Evolutionary conservation across 2,113 vertebrate genomes (phyloP).

Genomic region (Rhipidura dahli): DNA sequence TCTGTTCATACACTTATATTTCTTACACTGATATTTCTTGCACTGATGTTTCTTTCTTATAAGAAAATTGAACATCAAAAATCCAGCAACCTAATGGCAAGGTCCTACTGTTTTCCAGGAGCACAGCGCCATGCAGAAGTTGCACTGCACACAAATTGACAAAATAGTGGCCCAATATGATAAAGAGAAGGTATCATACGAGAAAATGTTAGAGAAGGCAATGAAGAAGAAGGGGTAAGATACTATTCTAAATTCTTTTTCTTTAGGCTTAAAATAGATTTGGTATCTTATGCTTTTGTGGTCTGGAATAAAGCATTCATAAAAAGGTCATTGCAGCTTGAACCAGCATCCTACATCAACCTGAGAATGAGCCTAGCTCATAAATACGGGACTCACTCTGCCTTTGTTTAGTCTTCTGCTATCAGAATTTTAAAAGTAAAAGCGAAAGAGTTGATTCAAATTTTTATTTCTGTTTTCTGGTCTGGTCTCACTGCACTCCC

Average conservation of each 20-base stretch:
- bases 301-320: background rate
- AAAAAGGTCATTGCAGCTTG: background rate
- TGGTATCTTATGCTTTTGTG: background rate
- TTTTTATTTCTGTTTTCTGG: background rate
- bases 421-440: background rate
- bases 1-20: background rate
- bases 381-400: background rate
- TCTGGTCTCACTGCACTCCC: background rate
- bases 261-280: background rate
- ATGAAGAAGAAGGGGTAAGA: constrained; percentile 95
- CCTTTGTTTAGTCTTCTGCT: background rate
- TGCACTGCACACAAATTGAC: constrained; percentile 93
- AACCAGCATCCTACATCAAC: background rate
- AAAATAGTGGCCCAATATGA: constrained; percentile 94
- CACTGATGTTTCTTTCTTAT: background rate
- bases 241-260: background rate
- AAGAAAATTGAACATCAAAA: background rate
- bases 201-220: constrained; percentile 94
- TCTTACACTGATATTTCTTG: background rate
- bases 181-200: constrained; percentile 88
- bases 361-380: background rate
- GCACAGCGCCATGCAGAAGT: constrained; percentile 92
- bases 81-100: constrained; percentile 15
- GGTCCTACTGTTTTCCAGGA: constrained; percentile 78
- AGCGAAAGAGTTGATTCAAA: background rate